phyloP scores from a whole-genome alignment of 2,888 invertebrate species.

The Epistrophe grossulariae region DNA sequence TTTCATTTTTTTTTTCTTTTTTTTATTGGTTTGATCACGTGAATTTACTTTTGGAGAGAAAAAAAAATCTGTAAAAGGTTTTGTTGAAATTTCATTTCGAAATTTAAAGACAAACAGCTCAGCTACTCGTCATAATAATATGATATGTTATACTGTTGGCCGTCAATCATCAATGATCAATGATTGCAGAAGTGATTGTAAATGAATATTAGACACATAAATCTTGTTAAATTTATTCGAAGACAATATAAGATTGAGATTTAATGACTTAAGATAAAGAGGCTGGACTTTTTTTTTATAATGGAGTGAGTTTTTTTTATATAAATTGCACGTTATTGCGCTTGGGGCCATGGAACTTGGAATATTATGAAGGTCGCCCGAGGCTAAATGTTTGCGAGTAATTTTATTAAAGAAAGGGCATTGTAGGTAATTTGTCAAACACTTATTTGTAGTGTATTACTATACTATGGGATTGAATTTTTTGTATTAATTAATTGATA shows the following conservation, averaged over 20 bases:
- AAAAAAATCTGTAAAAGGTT: not conserved
- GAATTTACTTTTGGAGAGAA: not conserved
- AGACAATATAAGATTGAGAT: conserved; percentile 23
- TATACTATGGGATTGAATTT: not conserved
- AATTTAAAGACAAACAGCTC: not conserved
- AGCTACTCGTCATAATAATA: too few relatives aligned
- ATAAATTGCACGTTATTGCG: not conserved
- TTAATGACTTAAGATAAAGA: conserved; percentile 32
- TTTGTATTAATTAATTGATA: not conserved
- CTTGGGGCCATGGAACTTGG: conserved; percentile 22
- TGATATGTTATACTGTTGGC: not conserved
- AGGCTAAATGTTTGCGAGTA: not conserved
- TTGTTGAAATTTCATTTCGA: conserved; percentile 5
- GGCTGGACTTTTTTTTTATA: not conserved
- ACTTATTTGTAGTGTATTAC: not conserved
- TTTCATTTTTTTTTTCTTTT: not conserved
- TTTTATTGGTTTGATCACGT: conserved; percentile 1
- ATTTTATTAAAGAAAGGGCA: not conserved
- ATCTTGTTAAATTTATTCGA: conserved; percentile 29
- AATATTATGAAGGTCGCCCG: not conserved
- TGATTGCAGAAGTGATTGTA: conserved; percentile 24
- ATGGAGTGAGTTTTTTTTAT: not conserved
- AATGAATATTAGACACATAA: conserved; percentile 7
- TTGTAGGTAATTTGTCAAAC: conserved; percentile 5
- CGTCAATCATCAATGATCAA: conserved; percentile 41